A percentile compares a stretch with the other conserved stretches of the same genome.
These are phyloP conservation scores for Phasianus colchicus DNA, from an alignment of 2,113 vertebrate genomes.

Conservation along the genomic window DNA sequence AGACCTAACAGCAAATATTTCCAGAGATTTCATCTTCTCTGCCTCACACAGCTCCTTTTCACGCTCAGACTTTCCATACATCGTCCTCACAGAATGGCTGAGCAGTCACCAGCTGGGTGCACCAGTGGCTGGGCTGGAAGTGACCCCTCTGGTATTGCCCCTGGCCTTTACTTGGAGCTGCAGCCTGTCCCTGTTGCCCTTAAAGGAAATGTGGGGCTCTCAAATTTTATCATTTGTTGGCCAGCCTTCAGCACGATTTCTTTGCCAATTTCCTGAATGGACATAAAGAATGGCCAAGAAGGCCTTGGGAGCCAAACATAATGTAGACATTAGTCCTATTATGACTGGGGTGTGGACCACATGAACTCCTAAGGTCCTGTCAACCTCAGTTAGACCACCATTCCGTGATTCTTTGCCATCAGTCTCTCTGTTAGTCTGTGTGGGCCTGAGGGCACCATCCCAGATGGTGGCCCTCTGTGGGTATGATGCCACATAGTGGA, in stretches of 20 bases:
- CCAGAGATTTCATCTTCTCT: slow-evolving; percentile 63
- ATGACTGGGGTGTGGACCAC: background rate
- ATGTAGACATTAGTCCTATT: background rate
- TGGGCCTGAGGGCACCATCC: background rate
- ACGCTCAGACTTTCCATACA: slow-evolving; percentile 54
- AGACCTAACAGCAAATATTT: slow-evolving; percentile 61
- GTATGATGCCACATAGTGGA: background rate
- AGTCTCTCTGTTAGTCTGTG: background rate
- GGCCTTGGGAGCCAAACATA: background rate
- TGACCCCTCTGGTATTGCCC: background rate
- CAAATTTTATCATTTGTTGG: background rate
- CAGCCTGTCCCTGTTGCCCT: background rate
- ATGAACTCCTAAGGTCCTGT: background rate
- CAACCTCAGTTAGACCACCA: background rate
- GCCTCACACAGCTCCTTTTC: slow-evolving; percentile 10
- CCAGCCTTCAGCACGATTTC: background rate
- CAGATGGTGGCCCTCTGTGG: background rate
- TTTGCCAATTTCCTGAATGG: background rate
- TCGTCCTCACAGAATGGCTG: slow-evolving; percentile 16
- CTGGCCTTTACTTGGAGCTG: rapidly evolving
- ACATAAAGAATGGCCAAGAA: background rate
- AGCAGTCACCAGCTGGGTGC: slow-evolving; percentile 2
- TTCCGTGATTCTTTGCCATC: background rate
- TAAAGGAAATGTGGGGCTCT: background rate
- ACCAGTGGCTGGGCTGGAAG: background rate